A percentile compares a stretch with the other conserved stretches of the same genome.
phyloP scores from a whole-genome alignment of 2,797 vertebrate species.

The Malurus splendens region DNA sequence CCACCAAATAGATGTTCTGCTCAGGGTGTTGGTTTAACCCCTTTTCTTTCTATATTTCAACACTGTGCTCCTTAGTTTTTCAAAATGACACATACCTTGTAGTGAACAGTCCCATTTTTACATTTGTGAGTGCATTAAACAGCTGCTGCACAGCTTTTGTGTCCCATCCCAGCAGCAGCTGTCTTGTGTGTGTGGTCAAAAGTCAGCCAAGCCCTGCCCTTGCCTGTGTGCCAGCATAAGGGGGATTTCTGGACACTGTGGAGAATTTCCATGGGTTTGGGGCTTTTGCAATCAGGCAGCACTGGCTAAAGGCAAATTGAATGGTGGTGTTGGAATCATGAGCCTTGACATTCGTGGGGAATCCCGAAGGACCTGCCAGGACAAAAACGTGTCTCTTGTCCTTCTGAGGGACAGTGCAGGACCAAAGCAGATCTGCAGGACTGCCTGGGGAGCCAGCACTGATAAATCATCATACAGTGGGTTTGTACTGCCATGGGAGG shows the following conservation, averaged over 20 bases:
- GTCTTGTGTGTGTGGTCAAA: background rate
- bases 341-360: background rate
- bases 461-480: background rate
- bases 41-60: background rate
- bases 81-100: background rate
- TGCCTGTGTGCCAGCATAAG: background rate
- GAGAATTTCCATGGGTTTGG: background rate
- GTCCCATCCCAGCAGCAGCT: background rate
- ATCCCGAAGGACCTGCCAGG: background rate
- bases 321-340: fast-evolving
- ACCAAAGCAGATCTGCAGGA: background rate
- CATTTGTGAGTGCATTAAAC: background rate
- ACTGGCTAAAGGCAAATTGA: background rate
- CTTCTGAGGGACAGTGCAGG: background rate
- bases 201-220: background rate
- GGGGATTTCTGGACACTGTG: background rate
- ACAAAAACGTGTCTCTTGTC: background rate
- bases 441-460: background rate
- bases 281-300: background rate
- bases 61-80: background rate
- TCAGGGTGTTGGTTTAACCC: background rate
- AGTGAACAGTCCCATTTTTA: background rate
- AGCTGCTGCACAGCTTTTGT: background rate
- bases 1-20: background rate
- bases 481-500: background rate